Base-by-base conservation (phyloP, 37 sponge, comb jelly and placozoan species). In the Chondrilla cf. caribensis region DNA sequence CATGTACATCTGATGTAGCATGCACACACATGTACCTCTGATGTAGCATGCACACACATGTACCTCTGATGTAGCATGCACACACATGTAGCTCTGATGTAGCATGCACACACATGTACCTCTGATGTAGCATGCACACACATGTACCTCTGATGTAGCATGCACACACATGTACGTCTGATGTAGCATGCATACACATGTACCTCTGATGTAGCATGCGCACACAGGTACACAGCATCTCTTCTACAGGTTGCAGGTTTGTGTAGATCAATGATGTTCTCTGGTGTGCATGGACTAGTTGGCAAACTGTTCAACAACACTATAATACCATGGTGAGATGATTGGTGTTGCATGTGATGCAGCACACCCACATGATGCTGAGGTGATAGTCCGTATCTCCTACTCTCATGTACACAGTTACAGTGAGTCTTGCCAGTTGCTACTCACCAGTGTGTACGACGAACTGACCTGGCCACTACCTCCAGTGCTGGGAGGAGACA, bases 391-490 rank as follows among this genome's bases (percentile, higher is more conserved):
- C n/a, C n/a, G n/a, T n/a, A 47, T 47, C 51, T 14, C 51, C 51
- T 11, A 6, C 51, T 47, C 11, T 47, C 11, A 14, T 11, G 9
- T 11, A 17, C 25, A 3, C 44, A 73, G 76, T 21, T 73, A 73
- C 14, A 25, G 43, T 73, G 76, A 8, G 22, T n/a, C 41, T 3
- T 73, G 41, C 22, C 41, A 38, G 44, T 3, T 1, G 3, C 22
- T 73, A 43, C 76, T 73, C n/a, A 73, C 44, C 9, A 21, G 40
- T 73, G 44, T 73, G 76, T 73, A 73, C 40, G 76, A 73, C 18
- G 76, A 73, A 21, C 44, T 73, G 42, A 73, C 18, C 38, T 73
- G 76, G 76, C 76, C 76, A 3, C 44, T 73, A 19, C 76, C 76
- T 22, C 68, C 68, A 18, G 15, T 33, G 35, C 68, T 67, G 11